phyloP scores from a whole-genome alignment of 2,888 invertebrate genomes.

The Chaetogeoica ovagalla region DNA sequence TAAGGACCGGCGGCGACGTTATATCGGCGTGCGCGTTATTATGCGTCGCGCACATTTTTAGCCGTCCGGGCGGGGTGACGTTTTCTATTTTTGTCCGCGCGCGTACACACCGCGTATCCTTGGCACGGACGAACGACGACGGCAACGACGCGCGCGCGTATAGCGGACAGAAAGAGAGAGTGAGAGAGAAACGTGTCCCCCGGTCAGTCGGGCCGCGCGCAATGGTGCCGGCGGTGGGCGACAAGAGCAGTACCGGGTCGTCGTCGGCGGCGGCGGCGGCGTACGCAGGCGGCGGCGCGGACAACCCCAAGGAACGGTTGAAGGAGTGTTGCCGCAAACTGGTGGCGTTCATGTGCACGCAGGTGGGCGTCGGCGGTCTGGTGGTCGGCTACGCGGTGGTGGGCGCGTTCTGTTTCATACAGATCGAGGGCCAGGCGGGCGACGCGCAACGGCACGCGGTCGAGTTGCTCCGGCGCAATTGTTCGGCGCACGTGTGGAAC shows the following conservation, averaged over 20 bases:
- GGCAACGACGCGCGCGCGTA: neutral
- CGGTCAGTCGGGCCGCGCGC: conserved; percentile 41
- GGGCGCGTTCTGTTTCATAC: conserved; percentile 79
- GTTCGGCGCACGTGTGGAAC: conserved; percentile 70
- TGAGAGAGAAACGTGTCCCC: too few species aligned
- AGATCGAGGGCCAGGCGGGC: conserved; percentile 67
- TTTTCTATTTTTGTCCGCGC: conserved; percentile 40
- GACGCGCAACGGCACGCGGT: conserved; percentile 60
- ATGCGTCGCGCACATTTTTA: neutral
- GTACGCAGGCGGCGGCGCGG: conserved; percentile 63
- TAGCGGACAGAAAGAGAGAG: too few species aligned
- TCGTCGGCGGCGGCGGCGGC: conserved; percentile 69
- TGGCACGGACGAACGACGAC: conserved; percentile 16
- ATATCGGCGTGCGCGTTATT: neutral
- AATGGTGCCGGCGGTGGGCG: conserved; percentile 50
- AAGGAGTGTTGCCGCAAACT: conserved; percentile 84
- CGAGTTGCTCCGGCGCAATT: conserved; percentile 63
- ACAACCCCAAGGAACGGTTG: conserved; percentile 74
- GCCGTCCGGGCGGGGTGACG: neutral
- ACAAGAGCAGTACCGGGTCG: conserved; percentile 56
- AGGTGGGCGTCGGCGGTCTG: conserved; percentile 85
- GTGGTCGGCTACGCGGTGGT: conserved; percentile 85
- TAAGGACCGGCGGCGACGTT: too few species aligned
- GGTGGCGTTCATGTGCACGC: conserved; percentile 89
- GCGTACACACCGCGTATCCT: neutral